Evolutionary conservation across 2,888 invertebrate genomes (phyloP).

Genomic region (Fragum whitleyi): DNA sequence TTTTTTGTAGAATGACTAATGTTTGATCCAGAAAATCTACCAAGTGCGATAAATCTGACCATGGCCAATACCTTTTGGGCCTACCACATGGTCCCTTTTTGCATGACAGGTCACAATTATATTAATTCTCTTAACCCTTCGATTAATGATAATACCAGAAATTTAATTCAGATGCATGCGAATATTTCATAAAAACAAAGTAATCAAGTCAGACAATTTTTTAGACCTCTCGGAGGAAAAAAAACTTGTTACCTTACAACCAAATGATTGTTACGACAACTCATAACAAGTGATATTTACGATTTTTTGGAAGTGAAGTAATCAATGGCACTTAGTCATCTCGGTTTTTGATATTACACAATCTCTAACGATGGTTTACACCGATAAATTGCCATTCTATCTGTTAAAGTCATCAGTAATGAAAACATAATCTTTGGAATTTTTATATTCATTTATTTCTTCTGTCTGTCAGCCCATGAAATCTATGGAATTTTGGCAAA

Average conservation of each 20-base stretch:
- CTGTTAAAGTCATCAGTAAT: constrained; percentile 58
- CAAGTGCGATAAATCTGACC: too few species aligned
- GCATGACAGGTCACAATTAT: too few species aligned
- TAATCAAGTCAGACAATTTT: neutral
- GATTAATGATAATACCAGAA: neutral
- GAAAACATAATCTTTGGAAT: constrained; percentile 59
- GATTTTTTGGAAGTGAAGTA: neutral
- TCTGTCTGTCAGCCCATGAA: constrained; percentile 60
- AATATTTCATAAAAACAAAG: neutral
- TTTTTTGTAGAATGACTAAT: too few species aligned
- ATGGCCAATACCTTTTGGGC: too few species aligned
- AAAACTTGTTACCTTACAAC: neutral
- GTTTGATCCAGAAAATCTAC: too few species aligned
- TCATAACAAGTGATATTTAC: neutral
- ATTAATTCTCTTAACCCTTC: too few species aligned
- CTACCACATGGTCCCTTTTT: too few species aligned
- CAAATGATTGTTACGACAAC: neutral
- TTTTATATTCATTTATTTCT: constrained; percentile 63
- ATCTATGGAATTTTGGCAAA: constrained; percentile 63
- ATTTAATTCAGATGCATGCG: neutral
- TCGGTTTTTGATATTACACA: constrained; percentile 25
- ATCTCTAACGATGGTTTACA: constrained; percentile 43
- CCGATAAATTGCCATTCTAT: constrained; percentile 39
- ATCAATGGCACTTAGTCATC: constrained; percentile 18
- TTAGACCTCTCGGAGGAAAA: neutral